Base-by-base conservation (phyloP, 1,140 invertebrate genomes). In the Cotesia typhae region DNA sequence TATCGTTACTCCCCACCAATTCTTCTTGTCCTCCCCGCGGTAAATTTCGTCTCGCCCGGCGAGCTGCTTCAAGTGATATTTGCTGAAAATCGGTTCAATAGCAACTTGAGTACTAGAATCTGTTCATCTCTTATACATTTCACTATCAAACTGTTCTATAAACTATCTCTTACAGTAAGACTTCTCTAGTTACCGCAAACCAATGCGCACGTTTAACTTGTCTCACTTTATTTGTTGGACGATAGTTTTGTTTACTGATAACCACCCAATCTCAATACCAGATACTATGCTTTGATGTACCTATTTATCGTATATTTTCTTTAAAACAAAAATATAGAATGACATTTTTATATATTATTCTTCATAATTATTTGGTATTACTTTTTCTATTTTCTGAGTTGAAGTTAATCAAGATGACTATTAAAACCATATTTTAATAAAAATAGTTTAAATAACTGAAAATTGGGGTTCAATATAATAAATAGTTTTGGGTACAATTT, bases 41-140 rank as follows among this genome's bases (percentile, higher is more conserved):
- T 59, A 20, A 59, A 59, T 72, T 76, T 63, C 69, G 74, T 71
- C 74, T 74, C 74, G 74, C 75, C 77, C 69, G 81, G 80, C 83
- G 70, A 82, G 80, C 83, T 80, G 81, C 81, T 83, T 83, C 81
- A 77, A 87, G 83, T 84, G 84, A 86, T 87, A 86, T 87, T 87
- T 87, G 82, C 85, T 85, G 84, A 81, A 87, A 87, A 87, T 87
- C 85, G 85, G 85, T 86, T 87, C 85, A 87, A 87, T 87, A 85
- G 85, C 84, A 86, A 87, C 84, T 87, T 87, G 84, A 84, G 77
- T 84, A 87, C 82, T 84, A 82, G 84, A 82, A 85, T 85, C 82
- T 67, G 60, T 59, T 67, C 38, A 47, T 70, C 81, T 85, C 84
- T 87, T 84, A 84, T 85, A 85, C 78, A 79, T 78, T 70, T 81